Evolutionary conservation across 1,140 invertebrate species (phyloP), one percentile per base, ranked within the genome.

Genomic region (Chionoecetes opilio): DNA sequence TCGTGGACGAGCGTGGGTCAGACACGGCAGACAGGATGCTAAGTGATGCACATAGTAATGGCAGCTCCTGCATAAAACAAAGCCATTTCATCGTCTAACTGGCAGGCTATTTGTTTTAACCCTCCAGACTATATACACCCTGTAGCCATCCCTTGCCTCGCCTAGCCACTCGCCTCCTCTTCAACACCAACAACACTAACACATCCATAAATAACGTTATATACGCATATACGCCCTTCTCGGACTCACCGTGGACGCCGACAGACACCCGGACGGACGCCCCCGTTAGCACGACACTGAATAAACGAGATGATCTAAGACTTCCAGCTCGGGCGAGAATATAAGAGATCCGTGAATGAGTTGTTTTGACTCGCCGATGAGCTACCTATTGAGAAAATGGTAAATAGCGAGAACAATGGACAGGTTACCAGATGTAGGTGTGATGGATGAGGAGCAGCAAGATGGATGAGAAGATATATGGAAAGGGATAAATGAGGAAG

Each of bases 11-110:
- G 63, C 46, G 63, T n/a, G 63, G 9, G 63, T 75, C 63, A 75
- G 63, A n/a, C 63, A 26, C 26, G 63, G 63, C 32, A 34, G 84
- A 86, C 84, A 32, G 29, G 32, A 86, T 34, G 84, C 84, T 86
- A 86, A 86, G 84, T 86, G 84, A 86, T 86, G 84, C 84, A 31
- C 84, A 86, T 86, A 86, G 84, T 86, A 38, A 86, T 86, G n/a
- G 35, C 0, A 21, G 32, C 29, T 34, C n/a, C 84, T 86, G 84
- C 84, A 86, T 86, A 86, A 86, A 86, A 34, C 84, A 86, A 86
- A 86, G 35, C 32, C 84, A 86, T 86, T 86, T 86, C 84, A 86
- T 86, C 84, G 32, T 86, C 17, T 86, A 86, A 34, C 35, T 86
- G 84, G 84, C 84, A 86, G 84, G 84, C 32, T 86, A 86, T 86